Percentiles rank a stretch among this genome's conserved stretches.
These are phyloP conservation scores for Pachycephus smyrnensis DNA, from an alignment of 2,888 invertebrate genomes.

Conservation along the genomic window DNA sequence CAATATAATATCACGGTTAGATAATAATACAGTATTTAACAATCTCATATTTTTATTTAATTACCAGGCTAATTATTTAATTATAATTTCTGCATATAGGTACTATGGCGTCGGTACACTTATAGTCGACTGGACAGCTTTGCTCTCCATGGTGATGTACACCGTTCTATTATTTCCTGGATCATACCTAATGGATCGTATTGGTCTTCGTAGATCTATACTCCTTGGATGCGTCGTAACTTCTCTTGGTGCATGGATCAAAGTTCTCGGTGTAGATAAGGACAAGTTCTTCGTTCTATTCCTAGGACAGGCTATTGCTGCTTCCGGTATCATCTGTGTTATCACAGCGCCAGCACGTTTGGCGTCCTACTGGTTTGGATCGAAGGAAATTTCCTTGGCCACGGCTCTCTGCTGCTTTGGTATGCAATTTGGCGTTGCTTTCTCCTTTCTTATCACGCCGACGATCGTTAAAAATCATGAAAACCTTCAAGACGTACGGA, in stretches of 20 bases:
- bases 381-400: constrained; percentile 32
- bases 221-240: constrained; percentile 31
- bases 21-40: neutral
- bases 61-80: neutral
- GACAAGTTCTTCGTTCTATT: constrained; percentile 23
- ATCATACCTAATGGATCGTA: constrained; percentile 27
- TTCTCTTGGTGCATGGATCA: constrained; percentile 35
- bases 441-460: constrained; percentile 29
- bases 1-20: constrained; percentile 31
- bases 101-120: constrained; percentile 29
- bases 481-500: constrained; percentile 27
- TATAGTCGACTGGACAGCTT: constrained; percentile 31
- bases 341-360: constrained; percentile 33
- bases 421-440: constrained; percentile 27
- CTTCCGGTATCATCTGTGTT: constrained; percentile 29
- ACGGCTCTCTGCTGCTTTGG: constrained; percentile 32
- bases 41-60: neutral
- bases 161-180: constrained; percentile 27
- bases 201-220: constrained; percentile 28
- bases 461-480: constrained; percentile 32
- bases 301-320: constrained; percentile 31
- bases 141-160: constrained; percentile 27
- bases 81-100: constrained; percentile 19
- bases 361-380: constrained; percentile 38
- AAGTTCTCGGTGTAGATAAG: constrained; percentile 28